These are phyloP conservation scores for Ophthalmolycus amberensis DNA, from an alignment of 2,113 vertebrate genomes.

Conservation along the genomic window DNA sequence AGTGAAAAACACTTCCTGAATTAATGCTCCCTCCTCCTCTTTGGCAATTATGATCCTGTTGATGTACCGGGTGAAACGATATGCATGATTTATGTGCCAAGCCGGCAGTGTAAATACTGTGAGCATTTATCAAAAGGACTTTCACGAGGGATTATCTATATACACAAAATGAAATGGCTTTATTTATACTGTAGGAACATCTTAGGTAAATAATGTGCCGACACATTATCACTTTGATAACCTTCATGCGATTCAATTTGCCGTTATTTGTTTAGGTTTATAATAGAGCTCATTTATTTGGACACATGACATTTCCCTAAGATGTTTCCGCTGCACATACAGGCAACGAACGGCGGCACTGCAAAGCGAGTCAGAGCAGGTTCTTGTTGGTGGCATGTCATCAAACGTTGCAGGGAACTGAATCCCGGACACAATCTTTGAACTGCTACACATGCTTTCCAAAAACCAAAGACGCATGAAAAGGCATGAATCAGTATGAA, in stretches of 20 bases:
- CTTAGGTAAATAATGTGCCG: background rate
- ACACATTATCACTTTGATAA: background rate
- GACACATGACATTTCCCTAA: background rate
- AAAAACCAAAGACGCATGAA: background rate
- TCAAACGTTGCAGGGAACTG: background rate
- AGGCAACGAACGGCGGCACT: background rate
- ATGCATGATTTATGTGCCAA: background rate
- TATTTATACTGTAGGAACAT: background rate
- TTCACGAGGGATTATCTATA: background rate
- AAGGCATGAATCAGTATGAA: background rate
- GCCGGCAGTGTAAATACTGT: slow-evolving; percentile 3
- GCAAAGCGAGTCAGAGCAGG: slow-evolving; percentile 16
- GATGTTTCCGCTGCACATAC: slow-evolving; percentile 33
- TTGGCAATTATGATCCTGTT: background rate
- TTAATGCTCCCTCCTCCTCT: background rate
- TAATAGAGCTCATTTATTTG: background rate
- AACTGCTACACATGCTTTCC: background rate
- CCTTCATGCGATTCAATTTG: background rate
- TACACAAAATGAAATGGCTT: too few species aligned
- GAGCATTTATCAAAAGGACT: background rate
- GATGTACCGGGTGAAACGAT: background rate
- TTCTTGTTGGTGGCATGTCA: background rate
- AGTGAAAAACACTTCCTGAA: slow-evolving; percentile 10
- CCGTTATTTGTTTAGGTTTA: background rate
- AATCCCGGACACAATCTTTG: background rate